A percentile compares a stretch with the other conserved stretches of the same genome.
Evolutionary conservation across 2,888 invertebrate genomes (phyloP).

Genomic region (Idaea biselata): DNA sequence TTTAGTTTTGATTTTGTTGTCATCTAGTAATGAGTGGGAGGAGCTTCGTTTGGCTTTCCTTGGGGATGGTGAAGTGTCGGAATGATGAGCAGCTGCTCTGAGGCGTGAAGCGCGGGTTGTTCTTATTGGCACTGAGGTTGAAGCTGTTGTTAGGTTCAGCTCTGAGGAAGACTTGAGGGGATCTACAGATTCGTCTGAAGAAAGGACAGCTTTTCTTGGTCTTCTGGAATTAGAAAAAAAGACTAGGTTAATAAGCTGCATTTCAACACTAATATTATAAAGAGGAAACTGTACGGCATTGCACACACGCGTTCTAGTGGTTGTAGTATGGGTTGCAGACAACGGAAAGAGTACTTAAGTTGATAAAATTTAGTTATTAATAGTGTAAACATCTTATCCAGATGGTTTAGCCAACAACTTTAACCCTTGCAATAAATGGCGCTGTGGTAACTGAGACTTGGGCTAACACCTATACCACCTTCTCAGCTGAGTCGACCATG

Average conservation of each 20-base stretch:
- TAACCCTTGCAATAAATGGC: no score
- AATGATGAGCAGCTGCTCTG: constrained; percentile 81
- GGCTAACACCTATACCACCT: no score
- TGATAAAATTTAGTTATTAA: no score
- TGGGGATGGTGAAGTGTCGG: constrained; percentile 53
- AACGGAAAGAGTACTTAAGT: no score
- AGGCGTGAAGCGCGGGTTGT: constrained; percentile 87
- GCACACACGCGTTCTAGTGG: neutral
- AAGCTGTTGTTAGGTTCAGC: constrained; percentile 65
- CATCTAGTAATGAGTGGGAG: constrained; percentile 65
- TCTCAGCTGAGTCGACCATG: no score
- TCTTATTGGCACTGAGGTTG: constrained; percentile 81
- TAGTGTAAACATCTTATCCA: no score
- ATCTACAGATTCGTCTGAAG: constrained; percentile 56
- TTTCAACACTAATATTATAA: no score
- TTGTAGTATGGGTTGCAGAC: no score
- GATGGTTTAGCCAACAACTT: no score
- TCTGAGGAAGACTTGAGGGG: constrained; percentile 74
- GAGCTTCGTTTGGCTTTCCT: constrained; percentile 68
- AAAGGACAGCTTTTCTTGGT: constrained; percentile 51
- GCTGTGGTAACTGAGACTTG: no score
- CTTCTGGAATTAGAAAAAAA: constrained; percentile 59
- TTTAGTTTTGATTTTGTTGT: constrained; percentile 63
- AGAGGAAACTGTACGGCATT: neutral
- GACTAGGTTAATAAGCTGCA: neutral